These are phyloP conservation scores for Protobothrops mucrosquamatus DNA, from an alignment of 2,113 vertebrate species.

Conservation along the genomic window DNA sequence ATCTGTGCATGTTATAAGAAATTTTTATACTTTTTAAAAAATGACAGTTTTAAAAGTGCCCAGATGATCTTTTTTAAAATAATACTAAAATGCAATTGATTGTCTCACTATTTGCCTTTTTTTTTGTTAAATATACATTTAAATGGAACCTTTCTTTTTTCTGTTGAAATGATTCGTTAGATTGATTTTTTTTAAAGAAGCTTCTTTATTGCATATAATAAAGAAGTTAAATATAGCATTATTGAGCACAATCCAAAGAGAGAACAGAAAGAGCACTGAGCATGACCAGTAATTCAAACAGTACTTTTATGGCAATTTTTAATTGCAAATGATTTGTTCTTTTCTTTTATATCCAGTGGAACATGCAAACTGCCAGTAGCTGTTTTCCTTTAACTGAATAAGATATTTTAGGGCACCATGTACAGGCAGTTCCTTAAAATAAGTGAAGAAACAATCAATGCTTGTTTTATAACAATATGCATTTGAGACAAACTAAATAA, in stretches of 20 bases:
- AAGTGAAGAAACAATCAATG: neutral
- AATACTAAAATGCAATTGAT: neutral
- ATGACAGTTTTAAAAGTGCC: neutral
- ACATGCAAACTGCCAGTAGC: neutral
- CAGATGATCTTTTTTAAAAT: neutral
- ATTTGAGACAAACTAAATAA: neutral
- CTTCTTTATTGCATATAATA: neutral
- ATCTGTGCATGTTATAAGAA: neutral
- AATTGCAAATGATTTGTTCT: neutral
- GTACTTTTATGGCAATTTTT: neutral
- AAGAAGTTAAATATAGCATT: neutral
- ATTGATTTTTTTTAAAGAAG: neutral
- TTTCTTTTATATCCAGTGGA: neutral
- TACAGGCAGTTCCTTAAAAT: conserved; percentile 3
- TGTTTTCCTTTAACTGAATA: neutral
- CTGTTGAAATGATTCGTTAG: neutral
- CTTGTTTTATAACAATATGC: neutral
- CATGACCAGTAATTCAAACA: neutral
- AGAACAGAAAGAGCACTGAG: neutral
- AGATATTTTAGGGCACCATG: neutral
- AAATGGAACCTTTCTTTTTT: neutral
- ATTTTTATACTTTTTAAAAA: neutral
- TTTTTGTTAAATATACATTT: neutral
- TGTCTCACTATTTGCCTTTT: neutral
- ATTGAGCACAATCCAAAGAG: neutral